phyloP scores from a whole-genome alignment of 2,113 vertebrate genomes.

The Holacanthus passer region DNA sequence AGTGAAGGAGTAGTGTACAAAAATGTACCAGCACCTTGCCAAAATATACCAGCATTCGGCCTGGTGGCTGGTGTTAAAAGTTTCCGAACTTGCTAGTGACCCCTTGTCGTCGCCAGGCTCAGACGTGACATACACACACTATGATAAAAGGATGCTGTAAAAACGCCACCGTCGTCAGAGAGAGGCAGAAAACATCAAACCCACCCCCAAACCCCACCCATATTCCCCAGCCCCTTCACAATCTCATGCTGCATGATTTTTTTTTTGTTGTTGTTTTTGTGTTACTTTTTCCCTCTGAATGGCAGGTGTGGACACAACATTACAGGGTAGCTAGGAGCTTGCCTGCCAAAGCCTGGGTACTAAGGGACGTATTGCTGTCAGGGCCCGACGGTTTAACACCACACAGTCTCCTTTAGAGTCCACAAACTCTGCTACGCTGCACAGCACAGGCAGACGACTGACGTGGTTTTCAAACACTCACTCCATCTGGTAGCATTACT shows the following conservation, averaged over 20 bases:
- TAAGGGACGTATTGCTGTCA: constrained; percentile 67
- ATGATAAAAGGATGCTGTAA: constrained; percentile 50
- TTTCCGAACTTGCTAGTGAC: constrained; percentile 37
- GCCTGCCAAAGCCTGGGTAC: constrained; percentile 26
- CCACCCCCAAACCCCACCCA: constrained; percentile 34
- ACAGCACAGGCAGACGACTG: constrained; percentile 37
- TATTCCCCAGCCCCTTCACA: constrained; percentile 53
- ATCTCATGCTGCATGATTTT: constrained; percentile 78
- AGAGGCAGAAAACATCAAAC: constrained; percentile 74
- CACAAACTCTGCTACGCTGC: constrained; percentile 21
- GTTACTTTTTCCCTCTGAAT: constrained; percentile 43
- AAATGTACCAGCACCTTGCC: constrained; percentile 50
- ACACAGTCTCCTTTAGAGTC: constrained; percentile 50
- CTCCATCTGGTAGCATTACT: constrained; percentile 53
- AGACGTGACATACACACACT: constrained; percentile 51
- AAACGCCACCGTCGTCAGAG: constrained; percentile 81
- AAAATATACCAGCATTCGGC: constrained; percentile 41
- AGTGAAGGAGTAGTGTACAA: constrained; percentile 55
- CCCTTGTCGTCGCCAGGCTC: constrained; percentile 19
- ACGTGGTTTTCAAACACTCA: constrained; percentile 54
- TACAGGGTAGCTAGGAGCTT: constrained; percentile 11
- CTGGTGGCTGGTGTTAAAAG: constrained; percentile 46
- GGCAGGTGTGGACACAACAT: constrained; percentile 56
- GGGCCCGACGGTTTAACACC: constrained; percentile 22
- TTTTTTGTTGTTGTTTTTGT: constrained; percentile 35